A percentile compares a stretch with the other conserved stretches of the same genome.
These are phyloP conservation scores for Idaea biselata DNA, from an alignment of 2,888 invertebrate species.

Conservation along the genomic window DNA sequence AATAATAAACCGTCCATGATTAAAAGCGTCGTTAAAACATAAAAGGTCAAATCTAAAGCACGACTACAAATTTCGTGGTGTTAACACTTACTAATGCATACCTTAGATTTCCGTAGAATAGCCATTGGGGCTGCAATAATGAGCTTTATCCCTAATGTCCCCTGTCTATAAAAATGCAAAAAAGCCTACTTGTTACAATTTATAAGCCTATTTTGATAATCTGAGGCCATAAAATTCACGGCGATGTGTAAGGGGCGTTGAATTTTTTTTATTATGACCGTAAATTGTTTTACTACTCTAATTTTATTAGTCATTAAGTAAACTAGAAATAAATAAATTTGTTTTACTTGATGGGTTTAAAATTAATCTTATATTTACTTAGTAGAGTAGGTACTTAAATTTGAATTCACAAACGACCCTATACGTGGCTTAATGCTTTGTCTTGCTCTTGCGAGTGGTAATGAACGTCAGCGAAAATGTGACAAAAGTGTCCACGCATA, in stretches of 20 bases:
- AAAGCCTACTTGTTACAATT: background rate
- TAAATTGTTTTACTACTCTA: background rate
- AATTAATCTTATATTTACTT: too few species aligned
- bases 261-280: background rate
- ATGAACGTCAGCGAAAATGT: too few species aligned
- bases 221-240: background rate
- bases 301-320: background rate
- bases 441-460: too few species aligned
- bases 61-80: background rate
- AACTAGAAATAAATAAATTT: too few species aligned
- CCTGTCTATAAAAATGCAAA: slow-evolving; percentile 1
- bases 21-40: background rate
- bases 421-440: too few species aligned
- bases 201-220: slow-evolving; percentile 4
- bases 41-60: background rate
- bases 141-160: slow-evolving; percentile 1
- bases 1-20: background rate
- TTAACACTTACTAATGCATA: background rate
- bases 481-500: too few species aligned
- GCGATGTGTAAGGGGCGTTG: background rate
- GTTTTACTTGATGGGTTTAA: too few species aligned
- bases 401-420: too few species aligned
- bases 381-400: too few species aligned
- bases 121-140: background rate
- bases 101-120: background rate